Percentiles rank a stretch among this genome's conserved stretches.
Conservation (phyloP, 2,888 invertebrate genomes). For the Nematopogon swammerdamellus region DNA sequence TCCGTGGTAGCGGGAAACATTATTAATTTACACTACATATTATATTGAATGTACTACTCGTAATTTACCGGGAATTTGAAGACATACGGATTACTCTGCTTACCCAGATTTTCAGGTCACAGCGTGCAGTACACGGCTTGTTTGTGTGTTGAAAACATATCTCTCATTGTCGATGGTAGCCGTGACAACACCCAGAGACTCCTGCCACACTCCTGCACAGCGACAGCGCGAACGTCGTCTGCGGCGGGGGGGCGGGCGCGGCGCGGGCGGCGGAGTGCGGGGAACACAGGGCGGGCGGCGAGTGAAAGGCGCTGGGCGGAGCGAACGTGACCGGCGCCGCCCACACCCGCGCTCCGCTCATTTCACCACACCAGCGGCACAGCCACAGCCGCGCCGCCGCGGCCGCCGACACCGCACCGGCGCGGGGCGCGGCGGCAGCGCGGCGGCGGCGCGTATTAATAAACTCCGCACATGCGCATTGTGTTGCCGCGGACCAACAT, state of each 20-base stretch:
- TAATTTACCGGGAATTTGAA: too few species aligned
- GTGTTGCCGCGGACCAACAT: background rate
- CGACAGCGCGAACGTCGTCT: constrained; percentile 24
- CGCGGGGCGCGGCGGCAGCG: too few species aligned
- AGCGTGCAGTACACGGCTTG: too few species aligned
- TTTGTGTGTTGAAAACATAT: too few species aligned
- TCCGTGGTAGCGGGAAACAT: too few species aligned
- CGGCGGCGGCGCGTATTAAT: background rate
- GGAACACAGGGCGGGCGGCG: constrained; percentile 35
- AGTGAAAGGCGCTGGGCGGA: constrained; percentile 49
- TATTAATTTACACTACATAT: too few species aligned
- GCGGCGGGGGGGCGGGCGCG: constrained; percentile 28
- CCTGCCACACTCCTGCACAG: too few species aligned
- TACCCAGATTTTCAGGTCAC: too few species aligned
- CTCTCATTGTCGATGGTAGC: too few species aligned
- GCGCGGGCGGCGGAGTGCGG: constrained; percentile 32
- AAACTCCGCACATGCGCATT: background rate
- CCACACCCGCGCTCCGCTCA: constrained; percentile 43
- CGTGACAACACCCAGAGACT: too few species aligned
- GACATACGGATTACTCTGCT: too few species aligned
- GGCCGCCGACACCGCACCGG: constrained; percentile 13
- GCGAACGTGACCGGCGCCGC: constrained; percentile 46
- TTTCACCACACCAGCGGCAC: constrained; percentile 36
- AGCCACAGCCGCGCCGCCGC: constrained; percentile 13
- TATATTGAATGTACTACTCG: too few species aligned